Base-by-base conservation (phyloP, 1,140 invertebrate species). In the Zaprionus kolodkinae region DNA sequence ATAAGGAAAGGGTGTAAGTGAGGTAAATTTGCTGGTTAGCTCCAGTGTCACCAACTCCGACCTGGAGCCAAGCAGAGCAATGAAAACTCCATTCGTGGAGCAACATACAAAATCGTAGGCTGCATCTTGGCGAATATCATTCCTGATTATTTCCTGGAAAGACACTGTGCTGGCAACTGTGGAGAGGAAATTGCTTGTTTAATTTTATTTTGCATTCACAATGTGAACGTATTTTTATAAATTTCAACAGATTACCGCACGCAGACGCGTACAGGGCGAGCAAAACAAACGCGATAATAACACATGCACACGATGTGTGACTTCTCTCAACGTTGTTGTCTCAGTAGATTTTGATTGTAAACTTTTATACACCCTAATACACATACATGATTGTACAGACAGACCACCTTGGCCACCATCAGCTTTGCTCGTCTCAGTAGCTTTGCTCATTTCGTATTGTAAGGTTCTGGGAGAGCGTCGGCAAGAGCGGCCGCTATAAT, bases 261-360 rank as follows among this genome's bases (percentile, higher is more conserved):
- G 66, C 59, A 62, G 72, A 67, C 61, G 62, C 72, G 76, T 48
- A 84, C 43, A 69, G 21, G 6, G 69, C 77, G 77, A 87, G 63
- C 83, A 87, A 38, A 87, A 87, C 84, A 87, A 84, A 88, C 9
- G 48, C 13, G 40, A 6, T 25, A 72, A 72, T 54, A 10, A 45
- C 62, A 72, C 57, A 62, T 65, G 35, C 11, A 33, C n/a, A 6
- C 35, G 43, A 66, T 13, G 57, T 25, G 45, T 17, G 40, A 45
- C 7, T n/a, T n/a, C n/a, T 45, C 40, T 15, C 40, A 3, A 3
- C 50, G 9, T 52, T 17, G 27, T 30, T 56, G 61, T 27, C 38
- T 48, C 50, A 45, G 35, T 62, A 43, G 25, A 59, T 60, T 59
- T 60, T 36, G 13, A 72, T n/a, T 13, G 25, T 21, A 55, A 13